These are phyloP conservation scores for Schizotus pectinicornis DNA, from an alignment of 2,888 invertebrate genomes.

Conservation along the genomic window DNA sequence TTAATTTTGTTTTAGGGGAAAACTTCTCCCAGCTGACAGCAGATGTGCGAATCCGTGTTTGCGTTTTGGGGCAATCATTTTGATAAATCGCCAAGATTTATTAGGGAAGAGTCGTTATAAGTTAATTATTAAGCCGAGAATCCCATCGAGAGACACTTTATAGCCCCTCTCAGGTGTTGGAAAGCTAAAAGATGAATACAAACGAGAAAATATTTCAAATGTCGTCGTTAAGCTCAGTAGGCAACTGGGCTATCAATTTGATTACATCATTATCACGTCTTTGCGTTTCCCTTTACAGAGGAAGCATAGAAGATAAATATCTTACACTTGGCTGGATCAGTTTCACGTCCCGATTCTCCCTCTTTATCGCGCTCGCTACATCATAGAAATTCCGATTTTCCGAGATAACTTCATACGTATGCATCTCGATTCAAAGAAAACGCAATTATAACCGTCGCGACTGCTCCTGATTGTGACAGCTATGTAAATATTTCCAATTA, in stretches of 20 bases:
- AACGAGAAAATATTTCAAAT: slow-evolving; percentile 35
- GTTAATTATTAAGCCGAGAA: slow-evolving; percentile 24
- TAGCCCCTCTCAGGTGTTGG: slow-evolving; percentile 21
- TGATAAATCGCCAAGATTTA: slow-evolving; percentile 10
- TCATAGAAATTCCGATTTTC: slow-evolving; percentile 1
- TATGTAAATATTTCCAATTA: too few relatives aligned
- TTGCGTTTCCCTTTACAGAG: slow-evolving; percentile 33
- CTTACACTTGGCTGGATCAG: slow-evolving; percentile 27
- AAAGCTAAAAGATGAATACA: slow-evolving; percentile 30
- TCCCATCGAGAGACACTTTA: slow-evolving; percentile 8
- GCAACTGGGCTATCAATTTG: slow-evolving; percentile 35
- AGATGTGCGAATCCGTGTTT: too few relatives aligned
- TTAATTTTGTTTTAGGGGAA: too few relatives aligned
- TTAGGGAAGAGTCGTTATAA: slow-evolving; percentile 7
- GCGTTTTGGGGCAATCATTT: too few relatives aligned
- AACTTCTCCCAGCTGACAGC: too few relatives aligned
- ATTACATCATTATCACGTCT: slow-evolving; percentile 40
- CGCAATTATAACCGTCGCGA: slow-evolving; percentile 1
- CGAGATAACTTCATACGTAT: neutral
- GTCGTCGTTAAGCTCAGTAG: slow-evolving; percentile 29
- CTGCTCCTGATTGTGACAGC: too few relatives aligned
- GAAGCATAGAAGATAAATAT: slow-evolving; percentile 33
- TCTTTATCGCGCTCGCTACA: slow-evolving; percentile 6
- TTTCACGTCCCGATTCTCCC: slow-evolving; percentile 9
- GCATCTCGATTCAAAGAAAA: neutral